Evolutionary conservation across 2,888 invertebrate species (phyloP).

Genomic region (Coremacera marginata): DNA sequence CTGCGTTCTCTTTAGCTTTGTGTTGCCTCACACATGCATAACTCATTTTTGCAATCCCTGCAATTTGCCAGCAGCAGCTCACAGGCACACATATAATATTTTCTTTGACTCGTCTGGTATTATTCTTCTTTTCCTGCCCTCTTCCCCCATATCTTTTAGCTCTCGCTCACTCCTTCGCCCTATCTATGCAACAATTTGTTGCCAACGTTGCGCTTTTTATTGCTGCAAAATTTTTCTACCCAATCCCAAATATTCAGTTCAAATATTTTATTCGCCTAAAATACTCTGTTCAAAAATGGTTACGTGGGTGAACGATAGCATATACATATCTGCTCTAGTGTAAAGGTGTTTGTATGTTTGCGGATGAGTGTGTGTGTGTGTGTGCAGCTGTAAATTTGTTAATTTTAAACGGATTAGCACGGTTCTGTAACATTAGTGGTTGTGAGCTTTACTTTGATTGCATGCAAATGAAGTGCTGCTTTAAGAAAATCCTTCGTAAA

Average conservation of each 20-base stretch:
- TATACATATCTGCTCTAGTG: neutral
- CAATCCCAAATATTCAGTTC: neutral
- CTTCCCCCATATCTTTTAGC: neutral
- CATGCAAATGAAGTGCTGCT: constrained; percentile 32
- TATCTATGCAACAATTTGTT: constrained; percentile 27
- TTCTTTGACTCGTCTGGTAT: neutral
- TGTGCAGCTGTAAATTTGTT: constrained; percentile 13
- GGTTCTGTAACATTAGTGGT: constrained; percentile 28
- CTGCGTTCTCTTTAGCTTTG: neutral
- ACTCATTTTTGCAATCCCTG: constrained; percentile 45
- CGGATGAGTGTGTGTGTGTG: constrained; percentile 14
- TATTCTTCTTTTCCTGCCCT: neutral
- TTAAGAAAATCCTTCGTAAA: neutral
- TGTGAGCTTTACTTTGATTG: constrained; percentile 29
- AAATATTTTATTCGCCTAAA: constrained; percentile 40
- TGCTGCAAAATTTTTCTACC: constrained; percentile 24
- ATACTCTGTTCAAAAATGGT: constrained; percentile 38
- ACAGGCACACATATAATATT: constrained; percentile 5
- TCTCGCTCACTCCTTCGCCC: neutral
- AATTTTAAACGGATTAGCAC: constrained; percentile 36
- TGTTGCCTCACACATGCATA: constrained; percentile 23
- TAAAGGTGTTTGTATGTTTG: neutral
- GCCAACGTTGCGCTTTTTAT: constrained; percentile 34
- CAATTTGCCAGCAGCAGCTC: constrained; percentile 41
- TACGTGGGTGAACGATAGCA: neutral